These are phyloP conservation scores for Iphiclides podalirius DNA, from an alignment of 2,888 invertebrate genomes.

Conservation along the genomic window DNA sequence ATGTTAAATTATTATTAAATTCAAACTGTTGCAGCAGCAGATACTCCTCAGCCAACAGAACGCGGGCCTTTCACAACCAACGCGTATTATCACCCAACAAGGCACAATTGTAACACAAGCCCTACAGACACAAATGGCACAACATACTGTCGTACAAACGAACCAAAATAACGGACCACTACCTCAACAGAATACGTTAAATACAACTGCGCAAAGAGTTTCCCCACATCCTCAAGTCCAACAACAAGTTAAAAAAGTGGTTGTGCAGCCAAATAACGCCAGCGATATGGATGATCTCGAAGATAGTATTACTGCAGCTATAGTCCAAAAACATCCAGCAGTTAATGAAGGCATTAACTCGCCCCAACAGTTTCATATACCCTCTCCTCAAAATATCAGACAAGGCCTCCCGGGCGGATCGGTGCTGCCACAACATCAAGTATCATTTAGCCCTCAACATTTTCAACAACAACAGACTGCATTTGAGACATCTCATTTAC, in stretches of 20 bases:
- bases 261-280: constrained; percentile 69
- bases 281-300: constrained; percentile 76
- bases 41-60: constrained; percentile 58
- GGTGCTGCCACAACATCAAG: constrained; percentile 44
- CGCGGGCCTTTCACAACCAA: constrained; percentile 40
- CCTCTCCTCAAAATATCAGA: constrained; percentile 44
- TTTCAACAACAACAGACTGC: constrained; percentile 48
- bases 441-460: constrained; percentile 51
- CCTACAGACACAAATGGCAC: constrained; percentile 46
- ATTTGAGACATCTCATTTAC: constrained; percentile 51
- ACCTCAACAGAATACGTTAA: constrained; percentile 47
- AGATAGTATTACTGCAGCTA: constrained; percentile 76
- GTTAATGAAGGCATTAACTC: constrained; percentile 46
- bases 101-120: constrained; percentile 68
- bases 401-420: constrained; percentile 38
- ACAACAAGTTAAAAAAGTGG: constrained; percentile 59
- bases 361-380: constrained; percentile 54
- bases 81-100: constrained; percentile 65
- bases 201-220: constrained; percentile 48
- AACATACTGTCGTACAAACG: constrained; percentile 45
- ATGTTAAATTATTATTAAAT: background rate
- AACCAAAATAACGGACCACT: constrained; percentile 57
- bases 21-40: constrained; percentile 43
- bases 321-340: constrained; percentile 62
- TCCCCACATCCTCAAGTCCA: constrained; percentile 42